Evolutionary conservation across 2,797 vertebrate genomes (phyloP), one percentile per base, ranked within the genome.

Genomic region (Psittacula derbiana): DNA sequence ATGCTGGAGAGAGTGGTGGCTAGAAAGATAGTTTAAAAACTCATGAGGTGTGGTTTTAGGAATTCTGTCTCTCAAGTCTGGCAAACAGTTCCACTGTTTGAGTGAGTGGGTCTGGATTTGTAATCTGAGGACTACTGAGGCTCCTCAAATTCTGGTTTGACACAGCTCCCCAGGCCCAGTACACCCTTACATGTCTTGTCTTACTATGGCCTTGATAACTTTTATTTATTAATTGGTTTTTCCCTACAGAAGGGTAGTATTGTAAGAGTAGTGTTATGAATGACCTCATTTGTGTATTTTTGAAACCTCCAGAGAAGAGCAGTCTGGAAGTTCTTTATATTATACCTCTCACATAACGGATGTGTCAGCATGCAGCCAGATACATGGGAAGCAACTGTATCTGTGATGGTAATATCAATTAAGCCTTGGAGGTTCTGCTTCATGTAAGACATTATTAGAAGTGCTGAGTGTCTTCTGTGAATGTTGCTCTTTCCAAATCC

Each of bases 401-500:
- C n/a, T 78, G 30, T 61, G 62, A 66, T 23, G 62, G 75, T 27
- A 16, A 3, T 17, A 67, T 72, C 90, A 94, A 2, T 81, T 50
- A 82, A 94, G 80, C 58, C 66, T 19, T 66, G 64, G 91, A 79
- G 88, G 65, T 85, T 75, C 52, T 93, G 58, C 85, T 83, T 95
- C 86, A 4, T 57, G 38, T 7, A 20, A 73, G 88, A 93, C 55
- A 47, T 72, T 88, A 72, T 86, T 92, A 84, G 71, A 86, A 84
- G 73, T 71, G 58, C 90, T 81, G 73, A 44, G 52, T 80, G 21
- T 14, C 70, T 87, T 73, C 44, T 33, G 27, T 46, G 36, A 11
- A 14, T 70, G 87, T 93, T 94, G 62, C 74, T 96, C 87, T 84
- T 66, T 43, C 76, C 84, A 66, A 94, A 79, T 91, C 78, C 67